These are phyloP conservation scores for Dromas ardeola DNA, from an alignment of 2,113 vertebrate genomes.

Conservation along the genomic window DNA sequence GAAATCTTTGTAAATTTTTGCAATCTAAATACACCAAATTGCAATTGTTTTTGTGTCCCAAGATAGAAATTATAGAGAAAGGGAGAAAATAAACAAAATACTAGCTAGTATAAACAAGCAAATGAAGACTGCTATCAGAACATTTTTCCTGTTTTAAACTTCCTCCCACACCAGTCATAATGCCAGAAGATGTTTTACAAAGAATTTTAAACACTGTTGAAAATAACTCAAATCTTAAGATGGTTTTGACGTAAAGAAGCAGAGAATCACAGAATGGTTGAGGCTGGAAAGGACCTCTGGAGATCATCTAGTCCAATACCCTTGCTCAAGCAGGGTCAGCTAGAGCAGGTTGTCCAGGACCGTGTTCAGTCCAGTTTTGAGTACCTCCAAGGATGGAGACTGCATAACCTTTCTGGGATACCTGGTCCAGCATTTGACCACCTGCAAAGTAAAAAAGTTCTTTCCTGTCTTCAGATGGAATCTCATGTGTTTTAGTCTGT, in stretches of 20 bases:
- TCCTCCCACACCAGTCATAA: neutral
- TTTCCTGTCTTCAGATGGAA: neutral
- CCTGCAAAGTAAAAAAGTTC: neutral
- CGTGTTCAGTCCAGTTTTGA: neutral
- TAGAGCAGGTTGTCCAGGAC: neutral
- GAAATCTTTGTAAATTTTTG: neutral
- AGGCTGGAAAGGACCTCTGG: neutral
- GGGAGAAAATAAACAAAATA: neutral
- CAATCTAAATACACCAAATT: neutral
- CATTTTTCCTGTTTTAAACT: neutral
- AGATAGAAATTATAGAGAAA: neutral
- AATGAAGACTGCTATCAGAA: neutral
- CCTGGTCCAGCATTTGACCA: accelerated
- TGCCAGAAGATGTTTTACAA: neutral
- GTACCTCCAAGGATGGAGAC: neutral
- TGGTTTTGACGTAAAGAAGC: neutral
- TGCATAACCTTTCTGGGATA: neutral
- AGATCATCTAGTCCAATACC: neutral
- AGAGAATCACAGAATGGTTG: neutral
- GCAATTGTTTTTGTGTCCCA: neutral
- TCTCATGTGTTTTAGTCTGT: neutral
- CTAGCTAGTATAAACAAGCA: neutral
- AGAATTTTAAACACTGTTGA: neutral
- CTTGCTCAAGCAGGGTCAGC: neutral
- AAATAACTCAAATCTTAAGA: neutral